These are phyloP conservation scores for Stictonetta naevosa DNA, from an alignment of 2,113 vertebrate genomes.

Conservation along the genomic window DNA sequence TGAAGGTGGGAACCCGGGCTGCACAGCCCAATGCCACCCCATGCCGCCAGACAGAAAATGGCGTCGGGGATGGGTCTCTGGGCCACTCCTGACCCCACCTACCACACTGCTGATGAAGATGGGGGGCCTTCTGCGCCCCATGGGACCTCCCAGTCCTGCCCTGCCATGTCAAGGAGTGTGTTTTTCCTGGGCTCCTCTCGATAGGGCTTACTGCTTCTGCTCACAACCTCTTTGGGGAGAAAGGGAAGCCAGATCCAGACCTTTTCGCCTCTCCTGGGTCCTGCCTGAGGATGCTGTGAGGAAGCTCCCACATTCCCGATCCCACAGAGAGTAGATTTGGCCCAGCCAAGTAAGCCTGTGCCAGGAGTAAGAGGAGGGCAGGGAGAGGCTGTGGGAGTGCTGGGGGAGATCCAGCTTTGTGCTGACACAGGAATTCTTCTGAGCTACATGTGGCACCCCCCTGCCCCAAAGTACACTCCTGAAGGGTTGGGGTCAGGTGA, in stretches of 20 bases:
- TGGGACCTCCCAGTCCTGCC: neutral
- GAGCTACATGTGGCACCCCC: too few species aligned
- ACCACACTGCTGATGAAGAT: neutral
- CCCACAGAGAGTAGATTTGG: neutral
- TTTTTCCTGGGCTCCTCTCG: neutral
- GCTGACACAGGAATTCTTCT: neutral
- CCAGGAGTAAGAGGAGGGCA: neutral
- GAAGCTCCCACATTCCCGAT: neutral
- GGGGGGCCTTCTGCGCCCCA: neutral
- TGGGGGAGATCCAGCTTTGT: rapidly evolving
- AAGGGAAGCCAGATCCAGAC: neutral
- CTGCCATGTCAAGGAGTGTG: neutral
- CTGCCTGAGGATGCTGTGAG: neutral
- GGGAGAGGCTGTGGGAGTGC: neutral
- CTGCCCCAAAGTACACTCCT: too few species aligned
- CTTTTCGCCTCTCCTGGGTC: neutral
- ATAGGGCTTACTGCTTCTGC: neutral
- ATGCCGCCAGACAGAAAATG: neutral
- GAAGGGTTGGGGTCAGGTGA: too few species aligned
- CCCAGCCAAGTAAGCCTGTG: neutral
- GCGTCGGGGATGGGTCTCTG: rapidly evolving
- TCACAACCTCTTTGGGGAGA: neutral
- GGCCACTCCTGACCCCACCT: neutral
- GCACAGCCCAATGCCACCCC: neutral
- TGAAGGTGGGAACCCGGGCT: rapidly evolving